Conservation (phyloP, 2,797 vertebrate genomes). For the Megaceryle alcyon region DNA sequence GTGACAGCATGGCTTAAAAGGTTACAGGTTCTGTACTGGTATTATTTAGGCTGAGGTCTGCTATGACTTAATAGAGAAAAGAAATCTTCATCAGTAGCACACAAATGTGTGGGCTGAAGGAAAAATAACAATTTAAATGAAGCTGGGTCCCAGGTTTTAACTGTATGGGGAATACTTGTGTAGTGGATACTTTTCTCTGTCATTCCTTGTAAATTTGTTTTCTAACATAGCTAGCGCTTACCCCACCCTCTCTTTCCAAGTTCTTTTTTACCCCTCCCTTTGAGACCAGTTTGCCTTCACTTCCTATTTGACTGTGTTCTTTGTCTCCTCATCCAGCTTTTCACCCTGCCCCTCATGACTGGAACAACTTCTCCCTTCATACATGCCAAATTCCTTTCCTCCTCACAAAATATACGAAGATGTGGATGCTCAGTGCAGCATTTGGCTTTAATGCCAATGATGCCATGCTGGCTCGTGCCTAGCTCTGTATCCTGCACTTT, state of each 20-base stretch:
- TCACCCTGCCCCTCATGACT: not conserved
- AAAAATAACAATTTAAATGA: not conserved
- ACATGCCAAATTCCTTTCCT: not conserved
- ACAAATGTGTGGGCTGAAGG: not conserved
- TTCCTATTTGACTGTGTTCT: not conserved
- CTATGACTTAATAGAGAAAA: not conserved
- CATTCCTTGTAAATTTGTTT: fast-evolving
- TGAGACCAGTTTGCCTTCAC: not conserved
- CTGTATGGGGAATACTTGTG: fast-evolving
- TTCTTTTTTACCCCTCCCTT: not conserved
- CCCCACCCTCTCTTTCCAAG: not conserved
- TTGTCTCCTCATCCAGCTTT: not conserved
- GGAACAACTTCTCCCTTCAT: not conserved
- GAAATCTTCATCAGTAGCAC: not conserved
- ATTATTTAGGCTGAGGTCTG: constrained; percentile 1
- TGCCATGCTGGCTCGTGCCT: not conserved
- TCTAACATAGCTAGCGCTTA: not conserved
- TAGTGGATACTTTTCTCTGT: fast-evolving
- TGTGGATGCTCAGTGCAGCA: not conserved
- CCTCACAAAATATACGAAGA: not conserved
- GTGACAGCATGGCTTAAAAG: constrained; percentile 28
- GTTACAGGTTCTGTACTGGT: not conserved
- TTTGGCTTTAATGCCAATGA: fast-evolving
- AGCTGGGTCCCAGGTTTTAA: not conserved
- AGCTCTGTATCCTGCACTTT: not conserved